A percentile compares a stretch with the other conserved stretches of the same genome.
phyloP scores from a whole-genome alignment of 2,888 invertebrate genomes.

The Drosophila anomalata region DNA sequence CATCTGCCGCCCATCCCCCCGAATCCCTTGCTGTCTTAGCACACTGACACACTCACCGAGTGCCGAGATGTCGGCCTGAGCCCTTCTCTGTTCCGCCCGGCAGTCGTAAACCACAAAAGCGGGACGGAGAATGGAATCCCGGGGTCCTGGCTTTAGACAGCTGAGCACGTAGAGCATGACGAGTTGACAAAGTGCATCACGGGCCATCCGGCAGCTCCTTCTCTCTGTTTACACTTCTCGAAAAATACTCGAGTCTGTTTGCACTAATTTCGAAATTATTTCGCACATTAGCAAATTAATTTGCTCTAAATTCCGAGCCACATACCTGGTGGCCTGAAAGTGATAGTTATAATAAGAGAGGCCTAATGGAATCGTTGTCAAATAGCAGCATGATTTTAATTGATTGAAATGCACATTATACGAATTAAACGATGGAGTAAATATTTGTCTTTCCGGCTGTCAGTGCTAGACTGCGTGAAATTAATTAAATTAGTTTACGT shows the following conservation, averaged over 20 bases:
- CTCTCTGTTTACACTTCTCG: slow-evolving; percentile 46
- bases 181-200: slow-evolving; percentile 72
- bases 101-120: slow-evolving; percentile 20
- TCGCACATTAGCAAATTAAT: slow-evolving; percentile 25
- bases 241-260: slow-evolving; percentile 44
- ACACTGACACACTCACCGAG: slow-evolving; percentile 62
- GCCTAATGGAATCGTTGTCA: slow-evolving; percentile 9
- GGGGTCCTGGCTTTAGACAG: slow-evolving; percentile 48
- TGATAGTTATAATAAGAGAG: not conserved
- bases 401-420: slow-evolving; percentile 21
- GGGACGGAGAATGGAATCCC: slow-evolving; percentile 10
- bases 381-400: slow-evolving; percentile 16
- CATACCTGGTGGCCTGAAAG: not conserved
- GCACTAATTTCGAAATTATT: slow-evolving; percentile 7
- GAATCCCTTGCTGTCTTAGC: slow-evolving; percentile 51
- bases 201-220: slow-evolving; percentile 14
- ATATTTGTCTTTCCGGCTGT: slow-evolving; percentile 1
- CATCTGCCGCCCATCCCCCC: slow-evolving; percentile 24
- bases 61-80: not conserved
- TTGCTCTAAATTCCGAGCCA: not conserved
- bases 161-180: slow-evolving; percentile 71
- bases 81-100: not conserved
- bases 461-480: slow-evolving; percentile 2
- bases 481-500: slow-evolving; percentile 5
- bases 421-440: not conserved